Evolutionary conservation across 2,113 vertebrate species (phyloP).

Genomic region (Prionailurus viverrinus): DNA sequence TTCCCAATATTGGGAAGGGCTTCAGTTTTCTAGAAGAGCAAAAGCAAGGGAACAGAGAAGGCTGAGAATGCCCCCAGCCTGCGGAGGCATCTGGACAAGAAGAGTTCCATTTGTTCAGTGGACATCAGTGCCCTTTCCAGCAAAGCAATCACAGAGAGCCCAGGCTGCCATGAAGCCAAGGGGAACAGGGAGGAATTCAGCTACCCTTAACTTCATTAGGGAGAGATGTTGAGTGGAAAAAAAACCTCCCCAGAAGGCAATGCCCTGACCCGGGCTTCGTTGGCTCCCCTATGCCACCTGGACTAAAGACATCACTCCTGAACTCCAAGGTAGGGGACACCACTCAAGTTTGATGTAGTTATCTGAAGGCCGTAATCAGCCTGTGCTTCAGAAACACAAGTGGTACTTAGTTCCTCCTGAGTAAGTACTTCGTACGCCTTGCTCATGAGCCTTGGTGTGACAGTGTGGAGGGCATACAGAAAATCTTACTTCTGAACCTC

Average conservation of each 20-base stretch:
- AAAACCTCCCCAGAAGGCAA: not conserved
- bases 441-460: accelerated
- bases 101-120: not conserved
- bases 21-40: not conserved
- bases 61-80: accelerated
- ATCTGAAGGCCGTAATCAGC: not conserved
- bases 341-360: not conserved
- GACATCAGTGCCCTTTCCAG: not conserved
- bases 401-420: not conserved
- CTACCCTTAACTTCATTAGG: not conserved
- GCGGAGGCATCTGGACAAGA: not conserved
- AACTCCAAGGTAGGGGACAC: accelerated
- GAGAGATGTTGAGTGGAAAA: not conserved
- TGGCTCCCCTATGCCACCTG: not conserved
- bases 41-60: not conserved
- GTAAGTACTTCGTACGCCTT: not conserved
- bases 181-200: not conserved
- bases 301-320: not conserved
- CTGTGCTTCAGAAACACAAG: not conserved
- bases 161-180: not conserved
- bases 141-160: not conserved
- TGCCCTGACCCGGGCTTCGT: not conserved
- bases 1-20: not conserved
- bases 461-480: not conserved
- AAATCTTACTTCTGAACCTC: not conserved